Base-by-base conservation (phyloP, 2,113 vertebrate species). In the Antigone vipio region DNA sequence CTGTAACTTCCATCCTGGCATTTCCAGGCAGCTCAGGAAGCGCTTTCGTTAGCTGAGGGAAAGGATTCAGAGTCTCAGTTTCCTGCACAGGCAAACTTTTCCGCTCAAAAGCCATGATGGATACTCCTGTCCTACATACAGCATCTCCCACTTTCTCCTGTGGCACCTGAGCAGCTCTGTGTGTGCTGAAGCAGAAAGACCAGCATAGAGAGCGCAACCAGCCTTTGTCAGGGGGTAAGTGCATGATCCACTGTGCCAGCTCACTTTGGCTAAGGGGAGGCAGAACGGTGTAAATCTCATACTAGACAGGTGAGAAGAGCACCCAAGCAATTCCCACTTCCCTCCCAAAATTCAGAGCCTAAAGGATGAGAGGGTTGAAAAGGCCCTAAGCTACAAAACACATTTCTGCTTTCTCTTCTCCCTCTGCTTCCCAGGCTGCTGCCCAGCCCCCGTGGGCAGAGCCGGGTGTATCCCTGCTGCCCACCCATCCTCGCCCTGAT, bases 11-110 rank as follows among this genome's bases (percentile, higher is more conserved):
- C 74, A 96, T 58, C 87, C 86, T 79, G 63, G 77, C 58, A 85
- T 89, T 93, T 95, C 50, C 74, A 95, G 50, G 63, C 55, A n/a
- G 45, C 38, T 95, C 58, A 73, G 81, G 42, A 95, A 92, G 63
- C 66, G 42, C 63, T 81, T 82, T 56, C 50, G 71, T 58, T 38
- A 58, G 26, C 34, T 69, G 53, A 77, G 47, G 56, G 67, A 67
- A 92, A 93, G 35, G 26, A 75, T 68, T 72, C 1, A 1, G 38
- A 68, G 40, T 29, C 53, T 91, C 49, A 30, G n/a, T 30, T 92
- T 85, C 58, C 49, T 44, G 18, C 88, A 56, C 12, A 30, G 32
- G 72, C 23, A 92, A 96, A 96, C 92, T 95, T 97, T 75, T 69
- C 73, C 58, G 71, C 44, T 86, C 30, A 49, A 69, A 89, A 78